phyloP scores from a whole-genome alignment of 2,797 vertebrate species.

The Notoglanidium macrostoma region DNA sequence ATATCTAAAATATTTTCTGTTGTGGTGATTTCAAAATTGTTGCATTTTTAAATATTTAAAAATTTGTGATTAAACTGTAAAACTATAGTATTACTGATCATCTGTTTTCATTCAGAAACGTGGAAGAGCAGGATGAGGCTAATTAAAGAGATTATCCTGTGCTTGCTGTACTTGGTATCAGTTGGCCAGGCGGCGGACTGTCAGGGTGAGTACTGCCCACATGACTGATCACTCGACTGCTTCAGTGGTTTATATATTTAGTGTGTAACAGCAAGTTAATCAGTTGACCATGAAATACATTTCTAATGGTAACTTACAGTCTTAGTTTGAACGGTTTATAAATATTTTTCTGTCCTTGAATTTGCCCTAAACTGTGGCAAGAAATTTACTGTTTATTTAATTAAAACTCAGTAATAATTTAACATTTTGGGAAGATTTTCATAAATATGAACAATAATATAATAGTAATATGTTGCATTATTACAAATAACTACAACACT shows the following conservation, averaged over 20 bases:
- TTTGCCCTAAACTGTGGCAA: neutral
- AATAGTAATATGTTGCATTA: neutral
- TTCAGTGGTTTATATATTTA: neutral
- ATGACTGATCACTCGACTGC: neutral
- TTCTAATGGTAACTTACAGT: neutral
- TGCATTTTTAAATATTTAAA: neutral
- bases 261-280: neutral
- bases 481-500: neutral
- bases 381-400: neutral
- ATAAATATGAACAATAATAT: neutral
- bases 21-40: neutral
- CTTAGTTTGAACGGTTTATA: too few species aligned
- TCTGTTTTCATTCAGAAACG: constrained; percentile 52
- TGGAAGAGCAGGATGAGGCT: constrained; percentile 70
- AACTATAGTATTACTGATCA: constrained; percentile 4
- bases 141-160: constrained; percentile 62
- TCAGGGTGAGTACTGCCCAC: constrained; percentile 61
- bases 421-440: neutral
- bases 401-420: neutral
- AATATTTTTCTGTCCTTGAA: too few species aligned
- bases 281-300: neutral
- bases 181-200: constrained; percentile 61
- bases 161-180: constrained; percentile 67
- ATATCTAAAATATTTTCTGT: neutral
- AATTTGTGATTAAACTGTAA: neutral